phyloP scores from a whole-genome alignment of 2,113 vertebrate genomes.

The Brienomyrus longianalis region DNA sequence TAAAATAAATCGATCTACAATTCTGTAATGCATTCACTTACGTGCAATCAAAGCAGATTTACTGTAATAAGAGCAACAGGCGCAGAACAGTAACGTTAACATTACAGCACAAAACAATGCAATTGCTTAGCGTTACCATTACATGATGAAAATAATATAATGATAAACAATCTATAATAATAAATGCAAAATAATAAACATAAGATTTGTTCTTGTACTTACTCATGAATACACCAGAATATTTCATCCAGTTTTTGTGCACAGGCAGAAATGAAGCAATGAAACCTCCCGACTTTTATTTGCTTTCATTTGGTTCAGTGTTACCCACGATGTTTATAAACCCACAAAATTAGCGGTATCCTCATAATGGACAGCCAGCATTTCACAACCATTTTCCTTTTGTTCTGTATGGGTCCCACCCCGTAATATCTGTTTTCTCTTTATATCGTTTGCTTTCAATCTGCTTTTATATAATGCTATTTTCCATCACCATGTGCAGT shows the following conservation, averaged over 20 bases:
- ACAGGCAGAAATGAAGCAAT: neutral
- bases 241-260: neutral
- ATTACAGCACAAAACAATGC: neutral
- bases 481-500: neutral
- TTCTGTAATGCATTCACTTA: neutral
- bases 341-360: neutral
- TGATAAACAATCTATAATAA: neutral
- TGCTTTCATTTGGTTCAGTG: neutral
- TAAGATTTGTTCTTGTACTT: neutral
- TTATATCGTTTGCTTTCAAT: neutral
- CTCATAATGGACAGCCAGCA: neutral
- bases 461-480: neutral
- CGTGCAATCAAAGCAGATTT: neutral
- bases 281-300: neutral
- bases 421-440: neutral
- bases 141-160: neutral
- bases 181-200: neutral
- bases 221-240: neutral
- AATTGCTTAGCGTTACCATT: neutral
- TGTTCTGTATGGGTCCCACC: neutral
- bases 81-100: neutral
- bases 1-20: neutral
- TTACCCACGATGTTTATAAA: neutral
- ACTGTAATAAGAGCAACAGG: neutral
- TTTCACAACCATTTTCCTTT: neutral